Conservation (phyloP, 2,113 vertebrate species). For the Agelaius phoeniceus region DNA sequence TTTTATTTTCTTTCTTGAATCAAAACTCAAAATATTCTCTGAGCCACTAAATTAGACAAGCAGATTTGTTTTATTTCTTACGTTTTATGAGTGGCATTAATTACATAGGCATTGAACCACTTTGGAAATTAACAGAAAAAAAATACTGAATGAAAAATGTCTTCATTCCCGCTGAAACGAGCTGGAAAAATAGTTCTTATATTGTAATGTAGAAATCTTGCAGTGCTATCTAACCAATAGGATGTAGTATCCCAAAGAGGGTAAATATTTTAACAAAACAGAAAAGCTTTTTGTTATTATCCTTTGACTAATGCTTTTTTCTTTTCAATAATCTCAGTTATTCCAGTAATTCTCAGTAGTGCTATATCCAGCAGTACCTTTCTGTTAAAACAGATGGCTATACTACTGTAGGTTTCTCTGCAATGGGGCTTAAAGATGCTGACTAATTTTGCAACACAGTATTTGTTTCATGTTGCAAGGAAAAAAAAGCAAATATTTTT, state of each 20-base stretch:
- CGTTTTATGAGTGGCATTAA: neutral
- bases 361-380: neutral
- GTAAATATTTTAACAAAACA: neutral
- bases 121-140: neutral
- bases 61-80: neutral
- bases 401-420: neutral
- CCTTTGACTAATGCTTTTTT: neutral
- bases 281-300: neutral
- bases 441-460: neutral
- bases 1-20: neutral
- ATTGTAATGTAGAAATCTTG: neutral
- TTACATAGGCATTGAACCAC: neutral
- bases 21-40: neutral
- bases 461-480: neutral
- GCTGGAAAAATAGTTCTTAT: neutral
- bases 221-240: neutral
- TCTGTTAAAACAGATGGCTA: conserved; percentile 20
- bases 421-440: neutral
- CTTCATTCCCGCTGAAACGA: neutral
- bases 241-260: neutral
- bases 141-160: neutral
- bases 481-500: neutral
- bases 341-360: neutral
- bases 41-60: neutral
- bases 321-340: neutral